phyloP scores from a whole-genome alignment of 30 jellyfish, hydroid and myxozoan genomes.

The Hydractinia echinata region DNA sequence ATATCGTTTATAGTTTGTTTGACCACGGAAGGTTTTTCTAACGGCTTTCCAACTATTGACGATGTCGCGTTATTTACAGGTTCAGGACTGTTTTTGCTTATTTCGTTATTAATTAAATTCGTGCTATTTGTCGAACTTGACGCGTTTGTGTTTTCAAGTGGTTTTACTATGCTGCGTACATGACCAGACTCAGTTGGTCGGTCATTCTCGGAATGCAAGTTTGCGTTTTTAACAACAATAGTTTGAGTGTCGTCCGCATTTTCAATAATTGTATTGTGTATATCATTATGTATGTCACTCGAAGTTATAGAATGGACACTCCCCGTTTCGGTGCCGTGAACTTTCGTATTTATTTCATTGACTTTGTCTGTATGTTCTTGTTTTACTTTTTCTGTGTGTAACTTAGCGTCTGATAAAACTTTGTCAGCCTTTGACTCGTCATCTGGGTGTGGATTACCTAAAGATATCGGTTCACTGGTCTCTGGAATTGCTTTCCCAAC shows the following conservation, averaged over 20 bases:
- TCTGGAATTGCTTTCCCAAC: conserved; percentile 21
- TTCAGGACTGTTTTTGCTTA: not conserved
- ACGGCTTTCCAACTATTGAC: not conserved
- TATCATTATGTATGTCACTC: no score
- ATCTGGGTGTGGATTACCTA: not conserved
- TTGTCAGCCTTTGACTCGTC: not conserved
- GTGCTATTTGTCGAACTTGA: not conserved
- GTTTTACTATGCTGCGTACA: not conserved
- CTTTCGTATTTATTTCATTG: no score
- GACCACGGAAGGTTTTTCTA: not conserved
- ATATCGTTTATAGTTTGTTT: not conserved
- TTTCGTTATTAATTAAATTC: not conserved
- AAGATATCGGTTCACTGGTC: conserved; percentile 6
- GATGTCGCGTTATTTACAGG: no score
- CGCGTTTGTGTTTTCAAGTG: not conserved
- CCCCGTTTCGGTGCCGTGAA: no score
- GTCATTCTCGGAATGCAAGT: not conserved
- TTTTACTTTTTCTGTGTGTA: not conserved
- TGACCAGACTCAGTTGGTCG: not conserved
- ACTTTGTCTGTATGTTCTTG: not conserved
- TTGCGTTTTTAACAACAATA: conserved; percentile 5
- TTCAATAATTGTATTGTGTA: not conserved
- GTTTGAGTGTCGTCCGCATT: conserved; percentile 11
- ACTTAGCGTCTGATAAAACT: not conserved
- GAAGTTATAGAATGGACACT: not conserved